phyloP scores from a whole-genome alignment of 2,888 invertebrate species.

The Eurois occulta region DNA sequence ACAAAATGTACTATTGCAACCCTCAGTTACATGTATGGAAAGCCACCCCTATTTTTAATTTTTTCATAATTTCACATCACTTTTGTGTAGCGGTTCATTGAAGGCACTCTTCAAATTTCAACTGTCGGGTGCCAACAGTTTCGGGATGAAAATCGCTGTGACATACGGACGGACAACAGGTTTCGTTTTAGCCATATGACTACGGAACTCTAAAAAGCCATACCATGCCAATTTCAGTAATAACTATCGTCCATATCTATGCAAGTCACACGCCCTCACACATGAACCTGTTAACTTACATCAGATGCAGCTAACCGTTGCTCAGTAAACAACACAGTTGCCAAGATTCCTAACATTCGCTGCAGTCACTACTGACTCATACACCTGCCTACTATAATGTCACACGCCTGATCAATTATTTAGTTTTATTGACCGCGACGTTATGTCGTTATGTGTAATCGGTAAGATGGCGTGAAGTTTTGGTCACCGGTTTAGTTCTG shows the following conservation, averaged over 20 bases:
- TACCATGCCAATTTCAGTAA: neutral
- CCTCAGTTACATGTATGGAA: too few species aligned
- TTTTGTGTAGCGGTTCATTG: too few species aligned
- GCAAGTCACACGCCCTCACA: neutral
- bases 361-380: neutral
- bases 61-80: too few species aligned
- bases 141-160: too few species aligned
- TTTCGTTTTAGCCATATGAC: too few species aligned
- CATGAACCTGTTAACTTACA: slow-evolving; percentile 5
- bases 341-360: slow-evolving; percentile 27
- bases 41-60: too few species aligned
- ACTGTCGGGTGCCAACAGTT: too few species aligned
- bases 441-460: neutral
- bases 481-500: neutral
- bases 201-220: neutral
- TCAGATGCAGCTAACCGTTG: slow-evolving; percentile 1
- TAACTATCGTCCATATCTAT: too few species aligned
- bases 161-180: too few species aligned
- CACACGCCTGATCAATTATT: slow-evolving; percentile 19
- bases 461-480: neutral
- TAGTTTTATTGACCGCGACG: slow-evolving; percentile 1
- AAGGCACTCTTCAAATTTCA: too few species aligned
- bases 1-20: too few species aligned
- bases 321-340: slow-evolving; percentile 25
- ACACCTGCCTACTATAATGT: slow-evolving; percentile 1